Percentiles rank a stretch among this genome's conserved stretches.
Evolutionary conservation across 2,113 vertebrate species (phyloP).

Genomic region (Pyxicephalus adspersus): DNA sequence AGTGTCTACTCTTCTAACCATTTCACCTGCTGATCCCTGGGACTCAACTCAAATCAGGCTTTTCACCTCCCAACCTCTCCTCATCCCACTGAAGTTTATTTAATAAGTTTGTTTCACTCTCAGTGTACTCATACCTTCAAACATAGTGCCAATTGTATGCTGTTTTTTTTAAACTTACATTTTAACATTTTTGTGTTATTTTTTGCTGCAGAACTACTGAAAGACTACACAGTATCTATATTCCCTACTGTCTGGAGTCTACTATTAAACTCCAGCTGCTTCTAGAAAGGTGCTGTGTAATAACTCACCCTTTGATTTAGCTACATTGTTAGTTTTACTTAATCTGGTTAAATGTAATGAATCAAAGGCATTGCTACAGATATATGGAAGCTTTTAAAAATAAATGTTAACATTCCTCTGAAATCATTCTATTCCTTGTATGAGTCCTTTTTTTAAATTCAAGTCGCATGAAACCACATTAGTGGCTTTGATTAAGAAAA

Average conservation of each 20-base stretch:
- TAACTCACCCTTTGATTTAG: neutral
- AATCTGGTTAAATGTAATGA: neutral
- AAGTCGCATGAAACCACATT: neutral
- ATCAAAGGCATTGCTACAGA: neutral
- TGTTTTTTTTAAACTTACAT: conserved; percentile 11
- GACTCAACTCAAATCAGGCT: conserved; percentile 76
- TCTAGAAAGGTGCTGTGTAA: neutral
- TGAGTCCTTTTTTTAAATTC: neutral
- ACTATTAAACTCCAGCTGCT: neutral
- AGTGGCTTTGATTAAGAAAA: too few species aligned
- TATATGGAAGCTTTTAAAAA: conserved; percentile 17
- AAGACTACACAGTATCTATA: neutral
- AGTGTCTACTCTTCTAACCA: conserved; percentile 66
- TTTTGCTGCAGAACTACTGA: conserved; percentile 23
- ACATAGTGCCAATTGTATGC: conserved; percentile 48
- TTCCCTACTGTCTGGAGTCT: neutral
- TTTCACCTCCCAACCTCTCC: conserved; percentile 52
- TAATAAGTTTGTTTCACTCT: conserved; percentile 37
- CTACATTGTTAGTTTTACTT: neutral
- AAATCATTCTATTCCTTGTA: neutral
- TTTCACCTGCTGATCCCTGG: conserved; percentile 94
- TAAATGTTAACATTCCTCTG: neutral
- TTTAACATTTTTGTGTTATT: conserved; percentile 43
- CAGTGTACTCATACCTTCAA: conserved; percentile 19
- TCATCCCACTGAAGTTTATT: conserved; percentile 42